Evolutionary conservation across 2,113 vertebrate species (phyloP), one percentile per base, ranked within the genome.

Genomic region (Hippolais icterina): DNA sequence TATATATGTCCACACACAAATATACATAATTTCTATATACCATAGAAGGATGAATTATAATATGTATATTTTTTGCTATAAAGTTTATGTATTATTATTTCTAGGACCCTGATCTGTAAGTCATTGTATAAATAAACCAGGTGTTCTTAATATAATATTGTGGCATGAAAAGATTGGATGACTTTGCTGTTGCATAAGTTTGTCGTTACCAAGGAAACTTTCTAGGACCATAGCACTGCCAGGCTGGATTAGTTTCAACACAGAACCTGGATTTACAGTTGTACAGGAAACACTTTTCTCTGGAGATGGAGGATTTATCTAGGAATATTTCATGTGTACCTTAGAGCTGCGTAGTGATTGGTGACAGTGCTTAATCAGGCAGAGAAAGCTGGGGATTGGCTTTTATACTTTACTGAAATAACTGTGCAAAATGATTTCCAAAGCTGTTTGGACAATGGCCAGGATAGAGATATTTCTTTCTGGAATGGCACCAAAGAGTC

Each of bases 51-150:
- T 92, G 89, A 97, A 97, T 97, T 97, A 96, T 97, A 97, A 97
- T 98, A 97, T 98, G 98, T 98, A 98, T 98, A 98, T 98, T 98
- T 98, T 98, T 98, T 98, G 98, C 98, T 98, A 98, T 98, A 96
- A 97, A 97, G 83, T 97, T 97, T 97, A 98, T 98, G 97, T 98
- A 98, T 98, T 97, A 89, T 97, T 97, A 83, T 98, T 98, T 97
- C 96, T 97, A 97, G 97, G 91, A 94, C 81, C 65, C 81, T 96
- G 94, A 96, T 97, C 97, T 98, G 96, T 98, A 98, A 99, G 96
- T 98, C 98, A 97, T 97, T 98, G 98, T 98, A 98, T 98, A 98
- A 99, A 98, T 98, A 98, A 96, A 97, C 86, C 97, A 98, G 95
- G 98, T 98, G 96, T 97, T 98, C 98, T 97, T 98, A 98, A 98